Evolutionary conservation across 2,113 vertebrate species (phyloP).

Genomic region (Theropithecus gelada): DNA sequence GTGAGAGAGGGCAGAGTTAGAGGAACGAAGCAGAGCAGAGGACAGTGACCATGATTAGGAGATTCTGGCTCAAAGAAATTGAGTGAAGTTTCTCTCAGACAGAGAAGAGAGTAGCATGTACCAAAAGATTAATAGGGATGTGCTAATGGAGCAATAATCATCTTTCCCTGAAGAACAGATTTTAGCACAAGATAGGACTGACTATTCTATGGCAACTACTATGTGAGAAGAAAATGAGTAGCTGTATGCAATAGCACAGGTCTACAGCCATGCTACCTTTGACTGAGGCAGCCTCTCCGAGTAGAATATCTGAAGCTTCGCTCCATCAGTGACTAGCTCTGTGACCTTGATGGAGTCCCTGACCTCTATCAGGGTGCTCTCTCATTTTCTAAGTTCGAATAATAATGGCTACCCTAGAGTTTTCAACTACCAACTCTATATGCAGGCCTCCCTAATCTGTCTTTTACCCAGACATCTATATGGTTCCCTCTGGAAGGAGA

Average conservation of each 20-base stretch:
- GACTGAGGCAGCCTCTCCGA: background rate
- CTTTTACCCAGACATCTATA: background rate
- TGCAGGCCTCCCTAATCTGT: background rate
- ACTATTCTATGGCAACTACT: background rate
- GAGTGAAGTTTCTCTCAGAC: background rate
- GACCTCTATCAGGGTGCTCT: background rate
- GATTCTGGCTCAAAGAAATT: background rate
- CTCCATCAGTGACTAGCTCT: background rate
- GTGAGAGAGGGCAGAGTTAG: background rate
- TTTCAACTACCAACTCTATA: background rate
- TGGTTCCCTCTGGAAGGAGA: background rate
- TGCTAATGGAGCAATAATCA: constrained; percentile 4
- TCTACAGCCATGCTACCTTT: background rate
- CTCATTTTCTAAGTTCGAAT: constrained; percentile 11
- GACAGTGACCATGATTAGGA: background rate
- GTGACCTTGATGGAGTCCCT: background rate
- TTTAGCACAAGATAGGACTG: background rate
- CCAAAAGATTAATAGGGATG: background rate
- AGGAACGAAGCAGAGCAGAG: background rate
- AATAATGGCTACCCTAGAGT: background rate
- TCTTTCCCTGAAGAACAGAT: constrained; percentile 1
- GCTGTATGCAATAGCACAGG: background rate
- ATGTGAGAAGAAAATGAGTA: background rate
- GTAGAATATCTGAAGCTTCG: background rate
- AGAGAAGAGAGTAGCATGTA: background rate